Evolutionary conservation across 2,797 vertebrate genomes (phyloP), one percentile per base, ranked within the genome.

Genomic region (Siniperca undulata): DNA sequence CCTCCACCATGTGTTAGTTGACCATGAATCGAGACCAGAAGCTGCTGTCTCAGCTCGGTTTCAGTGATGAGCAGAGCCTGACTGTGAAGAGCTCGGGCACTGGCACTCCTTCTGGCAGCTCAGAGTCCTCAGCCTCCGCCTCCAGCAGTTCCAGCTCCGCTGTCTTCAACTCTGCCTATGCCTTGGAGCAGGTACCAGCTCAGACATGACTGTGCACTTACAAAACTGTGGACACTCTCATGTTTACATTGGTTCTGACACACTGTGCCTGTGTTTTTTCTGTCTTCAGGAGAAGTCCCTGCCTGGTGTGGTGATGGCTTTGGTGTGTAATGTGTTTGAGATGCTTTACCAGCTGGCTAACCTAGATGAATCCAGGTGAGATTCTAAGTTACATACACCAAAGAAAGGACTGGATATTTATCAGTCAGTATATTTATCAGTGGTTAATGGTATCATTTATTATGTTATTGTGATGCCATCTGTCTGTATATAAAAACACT

Each of bases 281-380:
- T 75, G n/a, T 81, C 34, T 78, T 9, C 88, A 99, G 99, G 99
- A 99, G 92, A 99, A 99, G 85, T 99, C 98, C 20, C 96, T 99
- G 50, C 99, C 99, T 38, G 98, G 99, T 48, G 98, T 99, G 27
- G 99, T 99, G 85, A 99, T 99, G 99, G 99, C 99, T 19, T 94
- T 99, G 0, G 98, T 99, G 76, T 99, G 98, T 88, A 99, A 99
- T 40, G 98, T 99, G 56, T 99, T 99, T 90, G 98, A 99, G 92
- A 99, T 99, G 98, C 97, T 99, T 61, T 99, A 99, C 91, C 98
- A 99, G 84, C 96, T 99, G 76, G 98, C 98, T 83, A 99, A 99
- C 83, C 95, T 99, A 2, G 99, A 99, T 74, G 99, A 99, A 91
- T 96, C 97, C 75, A 97, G 98, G 98, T 96, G 74, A 89, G 80